These are phyloP conservation scores for Xiphophorus hellerii DNA, from an alignment of 2,113 vertebrate species.

Conservation along the genomic window DNA sequence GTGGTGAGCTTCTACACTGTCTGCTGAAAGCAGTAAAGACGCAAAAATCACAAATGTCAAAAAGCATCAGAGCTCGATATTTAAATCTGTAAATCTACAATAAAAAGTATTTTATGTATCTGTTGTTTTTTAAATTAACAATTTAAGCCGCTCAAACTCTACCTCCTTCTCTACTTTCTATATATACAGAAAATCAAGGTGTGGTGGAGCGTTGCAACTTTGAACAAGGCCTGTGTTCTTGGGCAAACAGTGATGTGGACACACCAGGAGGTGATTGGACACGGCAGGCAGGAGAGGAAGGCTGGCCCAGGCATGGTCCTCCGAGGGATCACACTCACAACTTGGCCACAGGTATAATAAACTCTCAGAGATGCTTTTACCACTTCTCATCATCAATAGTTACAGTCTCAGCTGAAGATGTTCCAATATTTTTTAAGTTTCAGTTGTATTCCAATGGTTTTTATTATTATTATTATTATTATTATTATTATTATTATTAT, in stretches of 20 bases:
- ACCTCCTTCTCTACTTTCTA: too few relatives aligned
- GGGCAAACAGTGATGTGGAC: conserved; percentile 60
- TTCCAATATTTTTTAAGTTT: not conserved
- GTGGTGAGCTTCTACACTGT: conserved; percentile 64
- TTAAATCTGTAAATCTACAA: not conserved
- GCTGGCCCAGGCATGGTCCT: conserved; percentile 65
- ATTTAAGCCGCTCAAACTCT: too few relatives aligned
- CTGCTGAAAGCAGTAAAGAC: not conserved
- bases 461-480: not conserved
- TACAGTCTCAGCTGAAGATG: not conserved
- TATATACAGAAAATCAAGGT: conserved; percentile 54
- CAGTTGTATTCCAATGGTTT: not conserved
- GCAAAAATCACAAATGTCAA: not conserved
- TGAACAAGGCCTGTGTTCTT: conserved; percentile 76
- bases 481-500: too few relatives aligned
- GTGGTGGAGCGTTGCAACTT: conserved; percentile 74
- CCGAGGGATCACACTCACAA: conserved; percentile 79
- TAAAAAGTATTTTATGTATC: not conserved
- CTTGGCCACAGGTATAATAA: conserved; percentile 71
- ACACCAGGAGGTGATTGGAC: conserved; percentile 63
- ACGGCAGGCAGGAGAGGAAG: conserved; percentile 46
- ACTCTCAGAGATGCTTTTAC: not conserved
- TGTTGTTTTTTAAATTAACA: too few relatives aligned
- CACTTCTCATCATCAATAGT: not conserved
- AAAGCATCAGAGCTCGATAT: too few relatives aligned